These are phyloP conservation scores for Cyprinodon diabolis DNA, from an alignment of 2,797 vertebrate genomes.

Conservation along the genomic window DNA sequence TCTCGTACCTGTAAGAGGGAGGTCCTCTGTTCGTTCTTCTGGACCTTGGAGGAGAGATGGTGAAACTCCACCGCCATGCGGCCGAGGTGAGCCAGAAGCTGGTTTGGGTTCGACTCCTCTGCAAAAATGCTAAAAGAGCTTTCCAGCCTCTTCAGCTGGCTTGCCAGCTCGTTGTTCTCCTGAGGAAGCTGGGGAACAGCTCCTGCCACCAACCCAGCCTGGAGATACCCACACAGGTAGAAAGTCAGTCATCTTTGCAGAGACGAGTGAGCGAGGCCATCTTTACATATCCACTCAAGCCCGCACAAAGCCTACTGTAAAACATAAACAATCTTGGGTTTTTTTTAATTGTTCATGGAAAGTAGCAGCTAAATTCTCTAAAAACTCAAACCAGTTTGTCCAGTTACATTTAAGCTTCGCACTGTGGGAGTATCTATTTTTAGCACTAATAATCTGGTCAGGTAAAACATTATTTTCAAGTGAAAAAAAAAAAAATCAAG, in stretches of 20 bases:
- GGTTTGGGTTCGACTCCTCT: slow-evolving; percentile 94
- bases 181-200: slow-evolving; percentile 73
- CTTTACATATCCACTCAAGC: slow-evolving; percentile 18
- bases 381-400: slow-evolving; percentile 47
- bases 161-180: slow-evolving; percentile 88
- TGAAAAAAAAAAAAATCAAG: background rate
- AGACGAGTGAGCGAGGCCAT: slow-evolving; percentile 15
- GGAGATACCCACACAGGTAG: slow-evolving; percentile 46
- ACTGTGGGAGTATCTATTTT: background rate
- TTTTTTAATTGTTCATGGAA: slow-evolving; percentile 14
- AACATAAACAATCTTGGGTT: slow-evolving; percentile 16
- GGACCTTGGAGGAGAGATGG: slow-evolving; percentile 95
- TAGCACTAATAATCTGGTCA: background rate
- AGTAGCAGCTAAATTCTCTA: slow-evolving; percentile 8
- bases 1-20: slow-evolving; percentile 90
- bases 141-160: slow-evolving; percentile 93
- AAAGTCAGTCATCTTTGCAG: slow-evolving; percentile 29
- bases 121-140: slow-evolving; percentile 93
- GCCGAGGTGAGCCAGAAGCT: slow-evolving; percentile 92
- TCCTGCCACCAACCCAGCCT: slow-evolving; percentile 68
- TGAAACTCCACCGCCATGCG: slow-evolving; percentile 99
- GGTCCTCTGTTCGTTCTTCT: slow-evolving; percentile 96
- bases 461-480: background rate
- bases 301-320: background rate
- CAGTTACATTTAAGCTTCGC: slow-evolving; percentile 27